Percentiles rank a stretch among this genome's conserved stretches.
These are phyloP conservation scores for Nothobranchius furzeri DNA, from an alignment of 2,113 vertebrate species.

Conservation along the genomic window DNA sequence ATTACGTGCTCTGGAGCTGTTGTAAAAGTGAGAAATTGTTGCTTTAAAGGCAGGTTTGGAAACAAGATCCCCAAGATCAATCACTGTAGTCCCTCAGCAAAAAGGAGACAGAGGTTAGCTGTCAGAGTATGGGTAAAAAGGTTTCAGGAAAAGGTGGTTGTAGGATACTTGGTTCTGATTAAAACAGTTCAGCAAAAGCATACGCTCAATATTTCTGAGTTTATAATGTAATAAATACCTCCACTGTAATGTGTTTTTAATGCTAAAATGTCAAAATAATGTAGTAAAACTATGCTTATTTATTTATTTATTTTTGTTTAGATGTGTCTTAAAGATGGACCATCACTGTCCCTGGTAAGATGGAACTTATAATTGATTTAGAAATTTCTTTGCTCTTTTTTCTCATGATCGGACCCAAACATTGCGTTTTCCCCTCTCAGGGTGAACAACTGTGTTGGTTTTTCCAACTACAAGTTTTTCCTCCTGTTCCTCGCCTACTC, in stretches of 20 bases:
- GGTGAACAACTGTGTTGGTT: slow-evolving; percentile 99
- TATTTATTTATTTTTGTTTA: slow-evolving; percentile 58
- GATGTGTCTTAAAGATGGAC: slow-evolving; percentile 98
- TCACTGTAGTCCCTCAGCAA: slow-evolving; percentile 30
- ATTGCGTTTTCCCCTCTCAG: slow-evolving; percentile 76
- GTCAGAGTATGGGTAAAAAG: neutral
- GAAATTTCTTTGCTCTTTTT: neutral
- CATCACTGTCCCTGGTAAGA: slow-evolving; percentile 98
- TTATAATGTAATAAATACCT: neutral
- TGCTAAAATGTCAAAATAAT: neutral
- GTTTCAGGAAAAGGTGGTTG: neutral
- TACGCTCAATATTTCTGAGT: too few species aligned
- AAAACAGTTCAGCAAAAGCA: too few species aligned
- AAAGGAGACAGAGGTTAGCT: neutral
- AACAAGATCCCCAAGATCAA: slow-evolving; percentile 17
- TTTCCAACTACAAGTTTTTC: slow-evolving; percentile 99
- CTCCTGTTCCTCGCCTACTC: slow-evolving; percentile 96
- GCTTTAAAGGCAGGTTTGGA: slow-evolving; percentile 27
- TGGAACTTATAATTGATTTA: neutral
- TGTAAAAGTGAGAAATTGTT: slow-evolving; percentile 56
- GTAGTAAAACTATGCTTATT: neutral
- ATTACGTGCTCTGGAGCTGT: slow-evolving; percentile 19
- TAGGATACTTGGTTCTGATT: too few species aligned
- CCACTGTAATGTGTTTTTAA: neutral
- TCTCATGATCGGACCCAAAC: slow-evolving; percentile 1